A percentile compares a stretch with the other conserved stretches of the same genome.
Conservation (phyloP, 1,140 invertebrate genomes). For the Andricus grossulariae region DNA sequence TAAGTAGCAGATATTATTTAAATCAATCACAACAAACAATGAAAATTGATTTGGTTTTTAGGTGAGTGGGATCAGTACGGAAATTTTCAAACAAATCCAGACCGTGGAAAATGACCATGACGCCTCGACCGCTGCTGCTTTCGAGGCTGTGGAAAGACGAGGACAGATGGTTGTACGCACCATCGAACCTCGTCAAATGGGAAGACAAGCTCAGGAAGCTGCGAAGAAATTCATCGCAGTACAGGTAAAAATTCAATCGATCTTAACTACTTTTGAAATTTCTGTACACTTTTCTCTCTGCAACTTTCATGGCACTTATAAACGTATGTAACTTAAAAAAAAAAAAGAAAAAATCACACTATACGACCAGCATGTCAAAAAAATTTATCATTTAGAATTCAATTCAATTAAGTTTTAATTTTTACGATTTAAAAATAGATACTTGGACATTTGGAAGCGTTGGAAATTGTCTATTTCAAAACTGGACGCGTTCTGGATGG, state of each 20-base stretch:
- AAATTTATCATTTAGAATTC: too few species aligned
- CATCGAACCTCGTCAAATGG: conserved; percentile 90
- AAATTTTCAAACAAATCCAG: conserved; percentile 97
- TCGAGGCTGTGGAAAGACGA: conserved; percentile 92
- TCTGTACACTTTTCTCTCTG: neutral
- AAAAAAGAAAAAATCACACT: neutral
- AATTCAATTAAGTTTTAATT: too few species aligned
- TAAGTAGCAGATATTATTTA: neutral
- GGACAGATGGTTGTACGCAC: conserved; percentile 96
- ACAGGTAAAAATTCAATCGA: conserved; percentile 77
- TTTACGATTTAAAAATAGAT: too few species aligned
- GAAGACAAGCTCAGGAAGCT: conserved; percentile 87
- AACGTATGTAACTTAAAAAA: neutral
- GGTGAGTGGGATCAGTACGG: conserved; percentile 95
- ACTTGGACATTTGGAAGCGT: too few species aligned
- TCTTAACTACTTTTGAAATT: neutral
- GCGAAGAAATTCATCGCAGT: conserved; percentile 88
- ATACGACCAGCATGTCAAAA: too few species aligned
- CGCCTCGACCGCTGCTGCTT: conserved; percentile 90
- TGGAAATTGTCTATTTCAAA: too few species aligned
- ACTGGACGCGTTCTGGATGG: too few species aligned
- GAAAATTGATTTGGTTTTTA: conserved; percentile 62
- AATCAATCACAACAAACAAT: neutral
- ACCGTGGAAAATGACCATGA: conserved; percentile 96
- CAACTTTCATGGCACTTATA: too few species aligned